Conservation (phyloP, 2,888 invertebrate genomes). For the Nudaria mundana region DNA sequence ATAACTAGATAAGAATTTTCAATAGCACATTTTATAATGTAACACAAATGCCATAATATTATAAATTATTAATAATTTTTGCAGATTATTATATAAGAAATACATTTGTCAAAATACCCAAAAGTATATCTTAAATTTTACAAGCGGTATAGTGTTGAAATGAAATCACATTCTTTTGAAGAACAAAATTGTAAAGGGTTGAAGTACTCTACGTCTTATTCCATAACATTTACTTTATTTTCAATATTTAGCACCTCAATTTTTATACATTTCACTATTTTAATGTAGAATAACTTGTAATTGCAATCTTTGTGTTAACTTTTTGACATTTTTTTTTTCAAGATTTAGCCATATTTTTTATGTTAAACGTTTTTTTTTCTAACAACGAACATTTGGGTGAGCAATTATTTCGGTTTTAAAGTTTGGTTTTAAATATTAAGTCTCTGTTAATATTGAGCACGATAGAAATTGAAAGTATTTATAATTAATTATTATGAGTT, state of each 20-base stretch:
- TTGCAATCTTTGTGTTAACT: not conserved
- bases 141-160: not conserved
- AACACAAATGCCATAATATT: constrained; percentile 16
- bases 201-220: not conserved
- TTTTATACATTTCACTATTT: constrained; percentile 17
- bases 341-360: constrained; percentile 28
- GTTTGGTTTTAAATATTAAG: constrained; percentile 5
- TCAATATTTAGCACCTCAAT: constrained; percentile 14
- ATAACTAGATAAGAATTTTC: constrained; percentile 10
- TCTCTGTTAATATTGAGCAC: not conserved
- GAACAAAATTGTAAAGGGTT: not conserved
- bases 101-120: not conserved
- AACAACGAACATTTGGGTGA: constrained; percentile 3
- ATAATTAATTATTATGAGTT: too few relatives aligned
- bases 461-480: not conserved
- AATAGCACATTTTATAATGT: constrained; percentile 17
- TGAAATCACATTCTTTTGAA: not conserved
- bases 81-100: constrained; percentile 4
- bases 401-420: constrained; percentile 5
- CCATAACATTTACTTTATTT: constrained; percentile 4
- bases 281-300: constrained; percentile 1
- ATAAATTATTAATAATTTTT: constrained; percentile 11
- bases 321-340: constrained; percentile 10
- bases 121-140: too few relatives aligned
- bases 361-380: too few relatives aligned